Conservation (phyloP, 2,888 invertebrate genomes). For the Podotricha telesiphe region DNA sequence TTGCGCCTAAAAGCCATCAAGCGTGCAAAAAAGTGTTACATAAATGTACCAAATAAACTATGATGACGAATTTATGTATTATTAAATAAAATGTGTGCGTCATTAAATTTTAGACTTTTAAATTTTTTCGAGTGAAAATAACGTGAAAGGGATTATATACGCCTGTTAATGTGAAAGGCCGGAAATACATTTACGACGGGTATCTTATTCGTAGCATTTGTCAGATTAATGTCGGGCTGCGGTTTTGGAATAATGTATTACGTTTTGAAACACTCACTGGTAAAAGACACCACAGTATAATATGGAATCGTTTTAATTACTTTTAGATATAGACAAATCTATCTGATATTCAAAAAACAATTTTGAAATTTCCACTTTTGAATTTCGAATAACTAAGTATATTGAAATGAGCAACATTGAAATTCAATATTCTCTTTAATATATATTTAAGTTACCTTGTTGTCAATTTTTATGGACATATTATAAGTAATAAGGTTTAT, state of each 20-base stretch:
- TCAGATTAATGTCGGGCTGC: not conserved
- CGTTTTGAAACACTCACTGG: not conserved
- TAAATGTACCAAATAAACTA: not conserved
- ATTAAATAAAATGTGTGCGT: no score
- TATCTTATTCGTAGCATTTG: not conserved
- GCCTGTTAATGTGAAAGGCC: not conserved
- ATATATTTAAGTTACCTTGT: no score
- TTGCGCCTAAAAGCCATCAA: not conserved
- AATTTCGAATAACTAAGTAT: no score
- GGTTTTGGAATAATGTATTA: slow-evolving; percentile 2
- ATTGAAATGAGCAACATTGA: no score
- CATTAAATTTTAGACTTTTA: not conserved
- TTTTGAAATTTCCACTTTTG: no score
- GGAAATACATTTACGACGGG: not conserved
- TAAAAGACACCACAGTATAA: not conserved
- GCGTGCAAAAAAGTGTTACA: not conserved
- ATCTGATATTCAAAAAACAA: no score
- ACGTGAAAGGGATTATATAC: not conserved
- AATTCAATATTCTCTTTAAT: no score
- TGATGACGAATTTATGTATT: no score
- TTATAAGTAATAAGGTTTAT: no score
- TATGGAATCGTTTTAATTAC: not conserved
- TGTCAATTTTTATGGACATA: no score
- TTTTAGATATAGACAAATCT: not conserved
- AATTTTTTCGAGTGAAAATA: not conserved